These are phyloP conservation scores for Quadroppia sp. DNA, from an alignment of 2,888 invertebrate species.

Conservation along the genomic window DNA sequence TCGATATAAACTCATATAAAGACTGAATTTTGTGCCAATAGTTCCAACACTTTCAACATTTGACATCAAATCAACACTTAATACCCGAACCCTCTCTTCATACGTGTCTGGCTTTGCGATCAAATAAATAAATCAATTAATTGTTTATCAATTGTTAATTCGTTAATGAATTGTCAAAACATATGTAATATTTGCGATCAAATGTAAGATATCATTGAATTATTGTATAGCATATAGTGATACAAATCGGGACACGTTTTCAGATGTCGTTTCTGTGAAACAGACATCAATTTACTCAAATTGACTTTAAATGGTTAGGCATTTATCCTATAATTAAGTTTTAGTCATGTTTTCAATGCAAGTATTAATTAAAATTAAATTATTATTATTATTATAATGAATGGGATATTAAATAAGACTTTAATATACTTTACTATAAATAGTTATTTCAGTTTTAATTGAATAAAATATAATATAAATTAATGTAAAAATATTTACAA, in stretches of 20 bases:
- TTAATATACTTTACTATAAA: too few relatives aligned
- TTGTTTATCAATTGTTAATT: conserved; percentile 12
- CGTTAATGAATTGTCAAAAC: not conserved
- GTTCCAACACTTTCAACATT: not conserved
- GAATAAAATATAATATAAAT: too few relatives aligned
- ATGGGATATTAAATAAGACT: too few relatives aligned
- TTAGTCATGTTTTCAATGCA: conserved; percentile 6
- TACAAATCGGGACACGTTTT: not conserved
- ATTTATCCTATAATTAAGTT: not conserved
- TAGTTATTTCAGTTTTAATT: too few relatives aligned
- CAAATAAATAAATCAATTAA: not conserved
- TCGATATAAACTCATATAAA: not conserved
- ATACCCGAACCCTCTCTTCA: too few relatives aligned
- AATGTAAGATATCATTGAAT: not conserved
- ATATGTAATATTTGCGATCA: not conserved
- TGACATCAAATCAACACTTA: not conserved
- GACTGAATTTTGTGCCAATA: not conserved
- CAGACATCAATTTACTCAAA: not conserved
- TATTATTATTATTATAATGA: too few relatives aligned
- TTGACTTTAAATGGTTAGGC: conserved; percentile 4
- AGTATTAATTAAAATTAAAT: too few relatives aligned
- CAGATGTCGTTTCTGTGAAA: not conserved
- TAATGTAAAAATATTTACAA: too few relatives aligned
- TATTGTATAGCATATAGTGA: conserved; percentile 1
- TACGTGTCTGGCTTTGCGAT: not conserved